Base-by-base conservation (phyloP, 1,140 invertebrate genomes). In the Cephus cinctus region DNA sequence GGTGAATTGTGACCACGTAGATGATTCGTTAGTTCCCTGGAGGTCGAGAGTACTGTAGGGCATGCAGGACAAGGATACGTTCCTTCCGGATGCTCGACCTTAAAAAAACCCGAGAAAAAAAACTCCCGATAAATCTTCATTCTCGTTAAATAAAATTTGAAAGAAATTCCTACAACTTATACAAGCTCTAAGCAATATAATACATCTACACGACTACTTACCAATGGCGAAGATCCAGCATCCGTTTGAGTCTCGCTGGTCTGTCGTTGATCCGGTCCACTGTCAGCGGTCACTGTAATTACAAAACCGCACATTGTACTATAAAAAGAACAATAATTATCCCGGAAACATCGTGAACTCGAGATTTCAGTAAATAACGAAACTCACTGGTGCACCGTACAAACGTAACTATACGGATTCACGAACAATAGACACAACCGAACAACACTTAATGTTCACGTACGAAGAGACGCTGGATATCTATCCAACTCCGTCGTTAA, bases 1-100 rank as follows among this genome's bases (percentile, higher is more conserved):
- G 65, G 62, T 11, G 67, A 71, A 43, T 81, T 82, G 61, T 83
- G 82, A 14, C 70, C 73, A 3, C 82, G 77, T 23, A 86, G 77
- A 57, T 86, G 84, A 34, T 78, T 65, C 3, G 83, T 85, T 45
- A 86, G 72, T 4, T 83, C 81, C 47, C 80, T 78, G 5, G 76
- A 71, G 15, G 71, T 76, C 2, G 65, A 43, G 5, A 85, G 59
- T 2, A 77, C 67, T 22, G 74, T 59, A 0, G 78, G 65, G 59
- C 84, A 86, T 3, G 82, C 72, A 0, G 82, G 82, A 63, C 83
- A 86, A 4, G 51, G 52, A 35, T 64, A 56, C 1, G 38, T 47
- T 30, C 52, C 56, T 31, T 69, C 61, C 25, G 57, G 50, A 25
- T 63, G 40, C 20, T 67, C 65, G 2, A 56, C 42, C 63, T 64